phyloP scores from a whole-genome alignment of 2,113 vertebrate genomes.

The Gobius niger region DNA sequence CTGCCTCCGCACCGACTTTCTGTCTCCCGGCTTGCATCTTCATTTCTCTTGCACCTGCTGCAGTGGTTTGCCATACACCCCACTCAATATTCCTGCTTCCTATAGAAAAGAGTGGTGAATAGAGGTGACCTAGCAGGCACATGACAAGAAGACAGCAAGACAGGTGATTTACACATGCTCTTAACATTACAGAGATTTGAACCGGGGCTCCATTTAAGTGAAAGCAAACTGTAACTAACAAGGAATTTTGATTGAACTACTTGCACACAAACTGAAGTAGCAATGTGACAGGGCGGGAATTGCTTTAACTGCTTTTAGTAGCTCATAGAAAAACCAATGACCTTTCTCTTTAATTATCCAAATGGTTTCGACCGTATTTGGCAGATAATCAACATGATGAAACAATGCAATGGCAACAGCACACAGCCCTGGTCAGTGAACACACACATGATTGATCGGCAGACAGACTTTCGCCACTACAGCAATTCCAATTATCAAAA shows the following conservation, averaged over 20 bases:
- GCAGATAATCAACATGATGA: too few species aligned
- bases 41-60: conserved; percentile 36
- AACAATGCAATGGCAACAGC: too few species aligned
- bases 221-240: neutral
- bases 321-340: neutral
- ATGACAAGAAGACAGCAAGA: conserved; percentile 13
- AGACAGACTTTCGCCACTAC: too few species aligned
- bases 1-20: conserved; percentile 29
- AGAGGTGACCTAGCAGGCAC: conserved; percentile 2
- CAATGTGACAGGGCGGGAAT: neutral
- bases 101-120: conserved; percentile 12
- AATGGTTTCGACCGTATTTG: too few species aligned
- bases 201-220: neutral
- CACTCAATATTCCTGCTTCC: conserved; percentile 17
- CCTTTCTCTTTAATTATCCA: too few species aligned
- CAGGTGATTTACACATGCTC: conserved; percentile 7
- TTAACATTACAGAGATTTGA: conserved; percentile 1
- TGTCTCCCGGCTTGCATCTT: conserved; percentile 31
- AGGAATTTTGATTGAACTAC: neutral
- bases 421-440: too few species aligned
- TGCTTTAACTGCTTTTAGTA: neutral
- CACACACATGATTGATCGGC: too few species aligned
- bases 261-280: neutral
- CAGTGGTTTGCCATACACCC: conserved; percentile 12
- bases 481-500: too few species aligned